These are phyloP conservation scores for Mesitornis unicolor DNA, from an alignment of 2,113 vertebrate species.

Conservation along the genomic window DNA sequence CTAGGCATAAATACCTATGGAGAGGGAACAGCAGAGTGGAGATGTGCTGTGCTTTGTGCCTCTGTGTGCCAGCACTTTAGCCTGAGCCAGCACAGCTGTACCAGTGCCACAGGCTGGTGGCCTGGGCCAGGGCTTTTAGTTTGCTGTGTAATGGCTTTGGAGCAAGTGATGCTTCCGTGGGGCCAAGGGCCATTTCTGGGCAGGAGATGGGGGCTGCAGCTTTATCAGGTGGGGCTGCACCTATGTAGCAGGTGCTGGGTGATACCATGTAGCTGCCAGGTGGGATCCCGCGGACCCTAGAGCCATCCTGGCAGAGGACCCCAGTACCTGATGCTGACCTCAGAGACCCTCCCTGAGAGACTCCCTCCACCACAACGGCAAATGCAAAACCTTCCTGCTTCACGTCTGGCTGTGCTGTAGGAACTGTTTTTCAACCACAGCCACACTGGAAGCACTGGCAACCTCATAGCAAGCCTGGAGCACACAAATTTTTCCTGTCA, in stretches of 20 bases:
- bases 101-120: neutral
- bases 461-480: neutral
- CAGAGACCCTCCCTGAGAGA: neutral
- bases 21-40: neutral
- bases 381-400: neutral
- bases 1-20: accelerated
- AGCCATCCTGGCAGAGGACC: neutral
- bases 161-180: neutral
- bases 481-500: neutral
- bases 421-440: neutral
- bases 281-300: neutral
- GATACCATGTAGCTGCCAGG: neutral
- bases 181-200: neutral
- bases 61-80: neutral
- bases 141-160: neutral
- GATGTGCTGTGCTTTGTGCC: neutral
- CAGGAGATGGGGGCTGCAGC: neutral
- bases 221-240: neutral
- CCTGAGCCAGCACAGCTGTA: accelerated
- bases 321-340: neutral
- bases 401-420: neutral
- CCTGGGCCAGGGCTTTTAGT: neutral
- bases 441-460: neutral
- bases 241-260: neutral
- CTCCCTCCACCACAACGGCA: neutral